Evolutionary conservation across 2,113 vertebrate genomes (phyloP).

Genomic region (Romanogobio albipinnatus): DNA sequence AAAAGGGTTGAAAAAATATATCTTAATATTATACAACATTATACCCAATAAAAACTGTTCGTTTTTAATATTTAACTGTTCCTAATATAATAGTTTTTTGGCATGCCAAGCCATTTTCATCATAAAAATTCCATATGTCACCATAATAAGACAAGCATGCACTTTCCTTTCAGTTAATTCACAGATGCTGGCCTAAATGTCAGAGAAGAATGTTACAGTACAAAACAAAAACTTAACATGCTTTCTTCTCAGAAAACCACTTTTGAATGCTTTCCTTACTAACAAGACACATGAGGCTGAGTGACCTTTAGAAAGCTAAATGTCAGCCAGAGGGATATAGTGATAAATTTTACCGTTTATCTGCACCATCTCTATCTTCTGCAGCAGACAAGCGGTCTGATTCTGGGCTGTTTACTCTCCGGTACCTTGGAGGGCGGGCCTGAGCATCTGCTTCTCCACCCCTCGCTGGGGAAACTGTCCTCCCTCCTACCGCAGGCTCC

Average conservation of each 20-base stretch:
- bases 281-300: not conserved
- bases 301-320: slow-evolving; percentile 24
- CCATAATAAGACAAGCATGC: not conserved
- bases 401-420: slow-evolving; percentile 92
- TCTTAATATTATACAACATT: not conserved
- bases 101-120: not conserved
- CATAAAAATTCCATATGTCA: not conserved
- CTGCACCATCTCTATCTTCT: slow-evolving; percentile 86
- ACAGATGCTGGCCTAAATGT: not conserved
- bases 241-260: not conserved
- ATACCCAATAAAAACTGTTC: not conserved
- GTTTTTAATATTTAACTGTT: not conserved
- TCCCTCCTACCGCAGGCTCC: slow-evolving; percentile 80
- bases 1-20: not conserved
- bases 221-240: not conserved
- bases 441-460: slow-evolving; percentile 84
- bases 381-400: slow-evolving; percentile 91
- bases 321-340: slow-evolving; percentile 16
- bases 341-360: slow-evolving; percentile 80
- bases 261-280: not conserved
- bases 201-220: not conserved
- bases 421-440: slow-evolving; percentile 85
- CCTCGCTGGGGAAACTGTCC: slow-evolving; percentile 83
- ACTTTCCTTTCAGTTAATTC: not conserved
- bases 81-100: not conserved